Conservation (phyloP, 2,888 invertebrate genomes). For the Zonitis immaculata region DNA sequence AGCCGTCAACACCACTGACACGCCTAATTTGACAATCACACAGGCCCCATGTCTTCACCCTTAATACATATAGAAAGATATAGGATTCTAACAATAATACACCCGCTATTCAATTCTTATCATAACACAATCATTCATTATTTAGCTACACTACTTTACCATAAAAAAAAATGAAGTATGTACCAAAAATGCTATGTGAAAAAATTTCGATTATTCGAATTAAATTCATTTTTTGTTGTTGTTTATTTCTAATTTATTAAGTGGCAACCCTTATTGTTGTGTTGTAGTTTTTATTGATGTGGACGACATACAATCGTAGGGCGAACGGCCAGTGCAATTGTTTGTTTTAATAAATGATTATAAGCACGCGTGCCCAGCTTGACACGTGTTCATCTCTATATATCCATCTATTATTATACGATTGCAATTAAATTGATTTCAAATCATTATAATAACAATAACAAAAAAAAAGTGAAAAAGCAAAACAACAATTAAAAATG, state of each 20-base stretch:
- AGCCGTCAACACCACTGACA: constrained; percentile 49
- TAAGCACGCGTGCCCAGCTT: constrained; percentile 26
- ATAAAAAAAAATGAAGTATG: too few species aligned
- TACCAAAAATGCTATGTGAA: too few species aligned
- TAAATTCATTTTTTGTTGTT: too few species aligned
- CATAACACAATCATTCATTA: background rate
- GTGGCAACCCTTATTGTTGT: too few species aligned
- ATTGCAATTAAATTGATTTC: constrained; percentile 36
- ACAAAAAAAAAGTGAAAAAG: background rate
- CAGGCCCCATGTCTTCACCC: constrained; percentile 25
- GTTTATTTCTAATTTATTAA: too few species aligned
- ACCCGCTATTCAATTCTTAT: background rate
- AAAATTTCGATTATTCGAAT: too few species aligned
- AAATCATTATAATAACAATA: constrained; percentile 17
- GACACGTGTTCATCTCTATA: constrained; percentile 25
- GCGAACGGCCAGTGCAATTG: constrained; percentile 24
- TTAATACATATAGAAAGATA: background rate
- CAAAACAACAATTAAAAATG: too few species aligned
- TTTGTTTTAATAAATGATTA: constrained; percentile 41
- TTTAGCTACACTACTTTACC: background rate
- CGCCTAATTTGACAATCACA: constrained; percentile 49
- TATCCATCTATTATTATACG: constrained; percentile 22
- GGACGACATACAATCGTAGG: background rate
- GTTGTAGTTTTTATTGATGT: background rate
- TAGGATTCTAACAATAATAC: background rate